phyloP scores from a whole-genome alignment of 2,888 invertebrate genomes.

The Aproaerema taeniolella region DNA sequence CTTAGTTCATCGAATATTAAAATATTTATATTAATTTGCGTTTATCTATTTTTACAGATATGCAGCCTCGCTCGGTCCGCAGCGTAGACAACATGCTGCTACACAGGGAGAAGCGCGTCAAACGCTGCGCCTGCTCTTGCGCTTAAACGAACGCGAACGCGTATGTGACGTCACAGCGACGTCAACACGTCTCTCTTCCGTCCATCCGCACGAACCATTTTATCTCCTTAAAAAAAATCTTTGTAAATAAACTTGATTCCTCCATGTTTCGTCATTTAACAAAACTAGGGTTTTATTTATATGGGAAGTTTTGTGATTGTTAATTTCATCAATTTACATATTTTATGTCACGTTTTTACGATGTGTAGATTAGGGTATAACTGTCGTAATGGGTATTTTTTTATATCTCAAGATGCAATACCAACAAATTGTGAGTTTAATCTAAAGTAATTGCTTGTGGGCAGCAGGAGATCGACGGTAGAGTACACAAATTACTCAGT shows the following conservation, averaged over 20 bases:
- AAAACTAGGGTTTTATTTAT: constrained; percentile 39
- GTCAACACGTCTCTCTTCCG: too few relatives aligned
- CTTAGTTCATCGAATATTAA: too few relatives aligned
- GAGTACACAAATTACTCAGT: too few relatives aligned
- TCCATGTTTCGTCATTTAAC: constrained; percentile 42
- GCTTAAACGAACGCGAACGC: constrained; percentile 46
- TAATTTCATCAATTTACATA: constrained; percentile 17
- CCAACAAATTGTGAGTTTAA: constrained; percentile 5
- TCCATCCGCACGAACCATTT: too few relatives aligned
- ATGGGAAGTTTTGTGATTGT: constrained; percentile 33
- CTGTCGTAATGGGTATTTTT: constrained; percentile 2
- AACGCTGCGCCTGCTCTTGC: constrained; percentile 87
- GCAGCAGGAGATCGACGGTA: constrained; percentile 8
- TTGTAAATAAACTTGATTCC: constrained; percentile 61
- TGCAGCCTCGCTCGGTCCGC: constrained; percentile 85
- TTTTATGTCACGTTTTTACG: constrained; percentile 16
- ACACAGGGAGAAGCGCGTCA: constrained; percentile 81
- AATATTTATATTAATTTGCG: too few relatives aligned
- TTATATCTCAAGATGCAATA: constrained; percentile 11
- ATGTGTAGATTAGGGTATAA: constrained; percentile 13
- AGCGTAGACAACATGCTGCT: constrained; percentile 75
- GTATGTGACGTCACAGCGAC: constrained; percentile 16
- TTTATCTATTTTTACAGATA: too few relatives aligned
- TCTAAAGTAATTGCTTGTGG: constrained; percentile 3
- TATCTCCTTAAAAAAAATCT: too few relatives aligned